Evolutionary conservation across 2,888 invertebrate genomes (phyloP).

Genomic region (Ashinkailepas kermadecensis): DNA sequence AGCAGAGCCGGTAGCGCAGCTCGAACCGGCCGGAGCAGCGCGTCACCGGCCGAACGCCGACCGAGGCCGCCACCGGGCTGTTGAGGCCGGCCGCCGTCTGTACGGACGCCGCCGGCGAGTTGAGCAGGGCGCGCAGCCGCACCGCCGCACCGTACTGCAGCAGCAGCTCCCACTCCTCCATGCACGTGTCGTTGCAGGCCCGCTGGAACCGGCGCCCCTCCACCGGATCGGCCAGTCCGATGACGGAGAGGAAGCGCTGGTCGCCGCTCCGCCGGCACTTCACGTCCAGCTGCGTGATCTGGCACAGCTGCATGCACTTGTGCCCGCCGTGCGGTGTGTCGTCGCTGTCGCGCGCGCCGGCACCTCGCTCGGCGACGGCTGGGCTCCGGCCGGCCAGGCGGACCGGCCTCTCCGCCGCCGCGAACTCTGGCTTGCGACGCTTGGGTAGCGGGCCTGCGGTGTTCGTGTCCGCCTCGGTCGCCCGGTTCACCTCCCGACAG

Average conservation of each 20-base stretch:
- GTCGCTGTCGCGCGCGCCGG: background rate
- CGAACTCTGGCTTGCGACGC: too few species aligned
- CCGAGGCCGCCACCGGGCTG: background rate
- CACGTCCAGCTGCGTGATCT: conserved; percentile 3
- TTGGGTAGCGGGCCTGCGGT: too few species aligned
- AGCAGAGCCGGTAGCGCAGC: conserved; percentile 2
- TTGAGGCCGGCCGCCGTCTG: background rate
- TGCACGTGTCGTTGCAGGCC: conserved; percentile 10
- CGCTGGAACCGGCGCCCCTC: background rate
- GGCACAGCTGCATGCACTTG: background rate
- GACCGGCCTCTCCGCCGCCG: too few species aligned
- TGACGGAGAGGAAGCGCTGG: background rate
- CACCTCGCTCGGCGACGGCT: too few species aligned
- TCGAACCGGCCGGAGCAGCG: background rate
- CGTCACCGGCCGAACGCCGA: background rate
- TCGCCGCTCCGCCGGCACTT: background rate
- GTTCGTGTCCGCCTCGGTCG: too few species aligned
- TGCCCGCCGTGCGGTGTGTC: background rate
- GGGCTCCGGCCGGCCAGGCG: too few species aligned
- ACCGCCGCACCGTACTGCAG: conserved; percentile 1
- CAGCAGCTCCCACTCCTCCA: conserved; percentile 14
- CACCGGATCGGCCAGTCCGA: background rate
- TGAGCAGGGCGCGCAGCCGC: background rate
- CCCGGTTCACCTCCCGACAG: background rate
- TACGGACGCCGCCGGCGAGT: background rate